Percentiles rank a stretch among this genome's conserved stretches.
These are phyloP conservation scores for Camponotus floridanus DNA, from an alignment of 1,140 invertebrate genomes.

Conservation along the genomic window DNA sequence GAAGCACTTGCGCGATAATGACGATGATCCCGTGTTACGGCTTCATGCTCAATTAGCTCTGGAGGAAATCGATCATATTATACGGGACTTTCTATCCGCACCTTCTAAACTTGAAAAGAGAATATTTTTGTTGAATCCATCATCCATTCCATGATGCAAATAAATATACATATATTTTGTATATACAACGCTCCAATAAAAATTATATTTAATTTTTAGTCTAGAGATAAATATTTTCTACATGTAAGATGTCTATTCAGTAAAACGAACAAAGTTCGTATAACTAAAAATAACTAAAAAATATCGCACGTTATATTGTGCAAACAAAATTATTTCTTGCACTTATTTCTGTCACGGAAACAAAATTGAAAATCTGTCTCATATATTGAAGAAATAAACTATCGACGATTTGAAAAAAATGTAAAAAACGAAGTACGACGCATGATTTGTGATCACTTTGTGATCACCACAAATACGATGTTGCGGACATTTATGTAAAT, in stretches of 20 bases:
- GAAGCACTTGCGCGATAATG: slow-evolving; percentile 88
- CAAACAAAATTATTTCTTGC: not conserved
- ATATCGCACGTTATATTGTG: not conserved
- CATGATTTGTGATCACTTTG: not conserved
- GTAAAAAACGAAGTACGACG: not conserved
- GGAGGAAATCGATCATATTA: slow-evolving; percentile 91
- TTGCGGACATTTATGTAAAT: not conserved
- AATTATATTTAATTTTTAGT: not conserved
- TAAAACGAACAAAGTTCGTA: not conserved
- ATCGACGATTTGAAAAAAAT: not conserved
- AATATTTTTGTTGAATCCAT: slow-evolving; percentile 81
- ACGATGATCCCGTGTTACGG: slow-evolving; percentile 90
- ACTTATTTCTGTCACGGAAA: not conserved
- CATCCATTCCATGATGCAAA: not conserved
- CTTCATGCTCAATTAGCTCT: slow-evolving; percentile 92
- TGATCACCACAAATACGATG: not conserved
- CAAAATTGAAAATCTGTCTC: not conserved
- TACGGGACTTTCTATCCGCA: slow-evolving; percentile 88
- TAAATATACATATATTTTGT: slow-evolving; percentile 11
- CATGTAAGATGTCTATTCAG: not conserved
- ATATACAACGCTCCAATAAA: slow-evolving; percentile 34
- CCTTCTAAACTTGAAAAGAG: slow-evolving; percentile 88
- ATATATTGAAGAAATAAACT: not conserved
- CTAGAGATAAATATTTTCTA: slow-evolving; percentile 21
- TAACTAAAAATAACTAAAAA: slow-evolving; percentile 20